Evolutionary conservation across 2,797 vertebrate species (phyloP), one percentile per base, ranked within the genome.

Genomic region (Falco columbarius): DNA sequence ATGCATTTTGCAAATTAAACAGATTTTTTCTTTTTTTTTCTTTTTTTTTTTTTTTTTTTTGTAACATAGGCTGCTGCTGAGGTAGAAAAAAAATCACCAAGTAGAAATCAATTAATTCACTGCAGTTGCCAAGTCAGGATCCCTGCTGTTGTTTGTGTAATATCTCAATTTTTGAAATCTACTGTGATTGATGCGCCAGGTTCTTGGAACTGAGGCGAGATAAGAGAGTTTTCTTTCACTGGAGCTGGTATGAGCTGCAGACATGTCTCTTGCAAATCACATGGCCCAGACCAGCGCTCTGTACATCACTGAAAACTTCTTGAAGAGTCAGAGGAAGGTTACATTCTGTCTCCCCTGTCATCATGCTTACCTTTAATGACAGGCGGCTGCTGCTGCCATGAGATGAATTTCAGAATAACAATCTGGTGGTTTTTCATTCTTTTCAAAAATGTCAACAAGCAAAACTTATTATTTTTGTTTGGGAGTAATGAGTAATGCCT

Each of bases 331-430:
- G 20, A 42, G n/a, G 51, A 77, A 91, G 85, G 74, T 91, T 72
- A 34, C 7, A 3, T 49, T 79, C 79, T 70, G 52, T 86, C 68
- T 80, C 66, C 46, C 15, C 55, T 4, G 5, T 63, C 65, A 56
- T 68, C 30, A 65, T 86, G 21, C 61, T 66, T 93, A 74, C 84
- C 72, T 89, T 81, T 91, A 83, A 52, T 93, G 86, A 81, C 87
- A 94, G 75, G 44, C 85, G 62, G 9, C 62, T 77, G 73, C 44
- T 59, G 12, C 70, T 89, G 68, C 77, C 34, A 11, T 59, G 46
- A 86, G 73, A 61, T 40, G 62, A 47, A 44, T 83, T 82, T 87
- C 61, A 52, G 70, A 89, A 81, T 42, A 72, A 63, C 63, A 72
- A 30, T 72, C 65, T 91, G 77, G 70, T 77, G 34, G 47, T 93